Percentiles rank a stretch among this genome's conserved stretches.
Evolutionary conservation across 2,888 invertebrate species (phyloP).

Genomic region (Perdita meconis): DNA sequence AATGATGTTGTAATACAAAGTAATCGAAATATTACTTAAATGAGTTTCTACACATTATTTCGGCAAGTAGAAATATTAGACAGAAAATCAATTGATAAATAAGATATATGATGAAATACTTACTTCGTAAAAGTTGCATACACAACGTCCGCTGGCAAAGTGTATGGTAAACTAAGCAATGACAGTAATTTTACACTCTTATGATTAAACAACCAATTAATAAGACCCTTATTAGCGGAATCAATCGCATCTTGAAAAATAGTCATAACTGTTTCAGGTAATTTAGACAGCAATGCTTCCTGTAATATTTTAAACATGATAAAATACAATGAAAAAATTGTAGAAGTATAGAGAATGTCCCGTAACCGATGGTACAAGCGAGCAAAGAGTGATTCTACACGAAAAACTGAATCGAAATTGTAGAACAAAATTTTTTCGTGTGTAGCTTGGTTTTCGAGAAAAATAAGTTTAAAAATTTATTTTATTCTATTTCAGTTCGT

Average conservation of each 20-base stretch:
- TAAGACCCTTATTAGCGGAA: slow-evolving; percentile 94
- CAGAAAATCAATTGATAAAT: background rate
- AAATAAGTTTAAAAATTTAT: too few relatives aligned
- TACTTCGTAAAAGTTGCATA: slow-evolving; percentile 95
- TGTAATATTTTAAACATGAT: slow-evolving; percentile 81
- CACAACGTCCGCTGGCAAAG: slow-evolving; percentile 94
- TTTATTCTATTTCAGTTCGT: too few relatives aligned
- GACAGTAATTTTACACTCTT: slow-evolving; percentile 92
- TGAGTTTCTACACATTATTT: background rate
- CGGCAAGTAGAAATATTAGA: background rate
- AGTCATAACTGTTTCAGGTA: slow-evolving; percentile 95
- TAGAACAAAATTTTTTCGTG: too few relatives aligned
- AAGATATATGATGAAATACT: slow-evolving; percentile 83
- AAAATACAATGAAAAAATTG: too few relatives aligned
- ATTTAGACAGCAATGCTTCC: slow-evolving; percentile 94
- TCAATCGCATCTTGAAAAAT: slow-evolving; percentile 97
- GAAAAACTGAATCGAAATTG: too few relatives aligned
- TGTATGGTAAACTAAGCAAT: slow-evolving; percentile 92
- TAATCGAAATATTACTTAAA: slow-evolving; percentile 1
- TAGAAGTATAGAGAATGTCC: too few relatives aligned
- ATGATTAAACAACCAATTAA: slow-evolving; percentile 95
- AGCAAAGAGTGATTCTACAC: too few relatives aligned
- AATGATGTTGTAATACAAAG: background rate
- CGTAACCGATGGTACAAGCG: too few relatives aligned
- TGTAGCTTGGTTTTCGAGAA: too few relatives aligned